Percentiles rank a stretch among this genome's conserved stretches.
These are phyloP conservation scores for Rallus crepitans DNA, from an alignment of 2,797 vertebrate genomes.

Conservation along the genomic window DNA sequence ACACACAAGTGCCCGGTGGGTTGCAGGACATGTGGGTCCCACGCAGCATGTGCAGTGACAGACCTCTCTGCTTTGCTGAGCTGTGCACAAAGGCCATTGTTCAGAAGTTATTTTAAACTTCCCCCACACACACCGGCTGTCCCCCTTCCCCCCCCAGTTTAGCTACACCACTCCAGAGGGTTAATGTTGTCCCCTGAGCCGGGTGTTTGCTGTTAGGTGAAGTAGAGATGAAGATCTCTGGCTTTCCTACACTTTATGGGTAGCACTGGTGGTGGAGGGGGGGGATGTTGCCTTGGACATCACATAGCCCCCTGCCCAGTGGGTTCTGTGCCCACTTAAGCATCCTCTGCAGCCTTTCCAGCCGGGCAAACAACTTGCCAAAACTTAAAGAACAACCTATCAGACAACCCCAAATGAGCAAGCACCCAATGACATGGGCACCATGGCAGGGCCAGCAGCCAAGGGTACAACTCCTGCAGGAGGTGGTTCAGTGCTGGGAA, in stretches of 20 bases:
- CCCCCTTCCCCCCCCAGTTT: not conserved
- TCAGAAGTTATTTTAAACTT: not conserved
- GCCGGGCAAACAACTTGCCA: not conserved
- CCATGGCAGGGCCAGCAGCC: not conserved
- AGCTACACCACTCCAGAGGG: not conserved
- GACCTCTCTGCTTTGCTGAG: not conserved
- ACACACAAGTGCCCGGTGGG: not conserved
- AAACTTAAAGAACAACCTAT: not conserved
- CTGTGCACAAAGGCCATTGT: not conserved
- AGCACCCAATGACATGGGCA: accelerated
- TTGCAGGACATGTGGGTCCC: not conserved
- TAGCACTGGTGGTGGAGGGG: not conserved
- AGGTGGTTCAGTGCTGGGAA: not conserved
- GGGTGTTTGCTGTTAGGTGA: not conserved
- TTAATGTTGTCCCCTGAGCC: not conserved
- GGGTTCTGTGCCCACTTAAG: not conserved
- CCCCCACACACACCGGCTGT: too few species aligned
- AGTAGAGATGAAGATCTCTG: not conserved
- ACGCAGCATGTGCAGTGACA: not conserved
- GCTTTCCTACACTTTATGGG: not conserved
- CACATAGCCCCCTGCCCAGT: accelerated
- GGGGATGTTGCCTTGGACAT: accelerated
- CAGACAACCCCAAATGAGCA: not conserved
- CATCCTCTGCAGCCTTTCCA: not conserved
- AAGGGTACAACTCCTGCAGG: not conserved